A percentile compares a stretch with the other conserved stretches of the same genome.
Evolutionary conservation across 2,113 vertebrate species (phyloP).

Genomic region (Ivindomyrus marchei): DNA sequence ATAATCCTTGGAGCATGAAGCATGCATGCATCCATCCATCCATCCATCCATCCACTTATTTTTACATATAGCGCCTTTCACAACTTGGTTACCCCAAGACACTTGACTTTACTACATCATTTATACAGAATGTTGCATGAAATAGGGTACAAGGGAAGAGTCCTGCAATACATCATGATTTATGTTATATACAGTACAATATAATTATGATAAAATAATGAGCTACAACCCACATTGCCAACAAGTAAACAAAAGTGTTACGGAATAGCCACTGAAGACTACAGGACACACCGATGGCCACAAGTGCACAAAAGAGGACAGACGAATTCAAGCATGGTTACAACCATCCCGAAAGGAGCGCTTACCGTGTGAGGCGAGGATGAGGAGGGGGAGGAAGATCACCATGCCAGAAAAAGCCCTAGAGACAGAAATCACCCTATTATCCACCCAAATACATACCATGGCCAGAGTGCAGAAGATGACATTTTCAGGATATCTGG

Average conservation of each 20-base stretch:
- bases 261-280: neutral
- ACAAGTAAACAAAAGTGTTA: neutral
- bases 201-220: neutral
- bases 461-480: neutral
- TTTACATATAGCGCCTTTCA: neutral
- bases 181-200: neutral
- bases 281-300: neutral
- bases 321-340: neutral
- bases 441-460: neutral
- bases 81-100: neutral
- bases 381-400: constrained; percentile 37
- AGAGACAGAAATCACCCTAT: constrained; percentile 11
- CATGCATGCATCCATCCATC: neutral
- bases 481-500: neutral
- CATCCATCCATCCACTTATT: neutral
- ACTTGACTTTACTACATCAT: neutral
- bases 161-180: neutral
- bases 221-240: neutral
- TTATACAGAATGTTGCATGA: neutral
- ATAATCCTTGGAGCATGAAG: neutral
- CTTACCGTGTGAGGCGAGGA: constrained; percentile 51
- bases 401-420: constrained; percentile 42
- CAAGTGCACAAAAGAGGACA: neutral
- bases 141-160: neutral
- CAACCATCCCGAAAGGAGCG: neutral